Evolutionary conservation across 2,888 invertebrate genomes (phyloP).

Genomic region (Automeris io): DNA sequence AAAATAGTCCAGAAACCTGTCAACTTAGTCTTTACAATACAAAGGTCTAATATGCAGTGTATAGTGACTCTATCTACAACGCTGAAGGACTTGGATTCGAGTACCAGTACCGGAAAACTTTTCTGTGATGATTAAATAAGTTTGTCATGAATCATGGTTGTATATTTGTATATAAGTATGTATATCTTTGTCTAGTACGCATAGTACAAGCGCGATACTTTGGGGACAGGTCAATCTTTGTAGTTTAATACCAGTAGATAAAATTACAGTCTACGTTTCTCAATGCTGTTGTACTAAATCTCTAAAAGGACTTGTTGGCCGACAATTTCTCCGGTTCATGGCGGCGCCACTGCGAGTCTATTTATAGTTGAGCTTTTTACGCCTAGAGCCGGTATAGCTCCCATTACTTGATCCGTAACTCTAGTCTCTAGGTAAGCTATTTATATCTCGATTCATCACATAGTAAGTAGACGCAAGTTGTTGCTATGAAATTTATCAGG

Average conservation of each 20-base stretch:
- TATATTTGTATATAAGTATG: too few relatives aligned
- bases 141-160: too few relatives aligned
- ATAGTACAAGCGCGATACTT: too few relatives aligned
- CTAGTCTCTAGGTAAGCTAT: too few relatives aligned
- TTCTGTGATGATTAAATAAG: too few relatives aligned
- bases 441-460: conserved; percentile 12
- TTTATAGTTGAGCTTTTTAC: conserved; percentile 36
- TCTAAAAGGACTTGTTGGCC: conserved; percentile 44
- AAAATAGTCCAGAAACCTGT: conserved; percentile 36
- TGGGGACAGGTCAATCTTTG: too few relatives aligned
- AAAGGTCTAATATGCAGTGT: too few relatives aligned
- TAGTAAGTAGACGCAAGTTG: conserved; percentile 13
- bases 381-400: conserved; percentile 1
- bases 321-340: conserved; percentile 43
- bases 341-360: conserved; percentile 26
- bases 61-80: too few relatives aligned
- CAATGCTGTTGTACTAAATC: conserved; percentile 17
- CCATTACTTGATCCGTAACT: conserved; percentile 2
- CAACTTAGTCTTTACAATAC: conserved; percentile 18
- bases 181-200: too few relatives aligned
- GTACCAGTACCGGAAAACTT: too few relatives aligned
- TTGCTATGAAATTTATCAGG: conserved; percentile 10
- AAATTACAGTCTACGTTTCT: conserved; percentile 14
- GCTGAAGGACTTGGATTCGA: too few relatives aligned
- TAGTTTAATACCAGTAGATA: too few relatives aligned